Percentiles rank a stretch among this genome's conserved stretches.
Conservation (phyloP, 2,888 invertebrate species). For the Dynastes maya region DNA sequence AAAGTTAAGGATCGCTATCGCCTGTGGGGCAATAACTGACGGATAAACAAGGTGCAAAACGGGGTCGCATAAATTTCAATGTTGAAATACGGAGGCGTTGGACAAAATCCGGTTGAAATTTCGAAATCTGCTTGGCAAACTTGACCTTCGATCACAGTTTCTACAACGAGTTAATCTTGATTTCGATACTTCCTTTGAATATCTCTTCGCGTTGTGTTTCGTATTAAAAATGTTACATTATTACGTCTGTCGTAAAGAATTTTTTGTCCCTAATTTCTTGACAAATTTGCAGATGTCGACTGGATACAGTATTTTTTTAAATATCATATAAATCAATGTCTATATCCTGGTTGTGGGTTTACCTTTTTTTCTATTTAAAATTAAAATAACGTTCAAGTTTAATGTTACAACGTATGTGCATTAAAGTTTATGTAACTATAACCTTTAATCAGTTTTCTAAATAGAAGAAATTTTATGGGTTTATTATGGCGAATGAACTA, state of each 20-base stretch:
- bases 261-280: background rate
- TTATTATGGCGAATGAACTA: no score
- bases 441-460: no score
- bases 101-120: slow-evolving; percentile 33
- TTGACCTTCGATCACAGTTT: slow-evolving; percentile 27
- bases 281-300: no score
- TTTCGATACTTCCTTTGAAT: slow-evolving; percentile 9
- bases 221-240: background rate
- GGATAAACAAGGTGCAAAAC: slow-evolving; percentile 25
- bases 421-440: no score
- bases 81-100: slow-evolving; percentile 35
- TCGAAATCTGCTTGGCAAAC: slow-evolving; percentile 35
- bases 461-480: no score
- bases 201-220: background rate
- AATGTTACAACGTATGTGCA: no score
- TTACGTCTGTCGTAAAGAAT: background rate
- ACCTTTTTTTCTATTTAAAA: no score
- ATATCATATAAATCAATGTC: no score
- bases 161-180: slow-evolving; percentile 26
- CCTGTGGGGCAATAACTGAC: slow-evolving; percentile 3
- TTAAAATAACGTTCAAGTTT: no score
- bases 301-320: no score
- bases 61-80: slow-evolving; percentile 19
- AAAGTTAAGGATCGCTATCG: slow-evolving; percentile 1
- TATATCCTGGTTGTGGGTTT: no score